Conservation (phyloP, 2,797 vertebrate species). For the Gephyroberyx darwinii region DNA sequence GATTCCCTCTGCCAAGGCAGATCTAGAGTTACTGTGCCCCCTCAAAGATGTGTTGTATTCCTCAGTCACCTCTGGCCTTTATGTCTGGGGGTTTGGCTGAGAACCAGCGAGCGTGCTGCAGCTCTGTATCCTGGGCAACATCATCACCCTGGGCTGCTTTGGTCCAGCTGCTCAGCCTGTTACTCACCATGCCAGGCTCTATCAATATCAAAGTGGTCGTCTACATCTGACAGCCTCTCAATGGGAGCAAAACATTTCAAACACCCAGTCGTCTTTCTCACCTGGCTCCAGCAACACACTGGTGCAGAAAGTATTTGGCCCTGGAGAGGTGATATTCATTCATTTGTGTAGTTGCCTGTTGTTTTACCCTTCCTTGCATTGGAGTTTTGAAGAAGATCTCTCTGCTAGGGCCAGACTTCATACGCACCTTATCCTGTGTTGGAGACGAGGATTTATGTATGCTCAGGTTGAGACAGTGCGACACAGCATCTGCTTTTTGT, state of each 20-base stretch:
- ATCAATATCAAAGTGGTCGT: slow-evolving; percentile 2
- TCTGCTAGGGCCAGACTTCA: slow-evolving; percentile 58
- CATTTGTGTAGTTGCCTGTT: slow-evolving; percentile 55
- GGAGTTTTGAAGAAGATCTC: slow-evolving; percentile 64
- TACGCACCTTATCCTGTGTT: slow-evolving; percentile 28
- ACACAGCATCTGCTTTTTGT: slow-evolving; percentile 33
- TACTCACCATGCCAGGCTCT: slow-evolving; percentile 11
- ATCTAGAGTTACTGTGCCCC: slow-evolving; percentile 45
- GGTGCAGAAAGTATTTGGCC: slow-evolving; percentile 14
- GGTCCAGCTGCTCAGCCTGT: too few relatives aligned
- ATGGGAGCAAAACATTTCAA: slow-evolving; percentile 21
- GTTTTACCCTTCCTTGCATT: slow-evolving; percentile 29
- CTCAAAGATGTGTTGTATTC: slow-evolving; percentile 43
- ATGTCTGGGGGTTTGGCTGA: slow-evolving; percentile 44
- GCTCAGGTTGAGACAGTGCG: slow-evolving; percentile 27
- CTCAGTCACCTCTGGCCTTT: slow-evolving; percentile 52
- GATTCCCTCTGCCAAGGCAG: slow-evolving; percentile 32
- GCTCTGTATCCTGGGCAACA: slow-evolving; percentile 3
- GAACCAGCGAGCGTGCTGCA: slow-evolving; percentile 27
- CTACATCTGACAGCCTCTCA: slow-evolving; percentile 19
- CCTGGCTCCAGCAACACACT: slow-evolving; percentile 33
- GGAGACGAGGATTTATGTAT: slow-evolving; percentile 28
- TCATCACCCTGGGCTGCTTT: too few relatives aligned
- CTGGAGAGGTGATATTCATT: slow-evolving; percentile 52
- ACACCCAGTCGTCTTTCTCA: slow-evolving; percentile 16